These are phyloP conservation scores for Drosophila neutralis DNA, from an alignment of 2,888 invertebrate genomes.

Conservation along the genomic window DNA sequence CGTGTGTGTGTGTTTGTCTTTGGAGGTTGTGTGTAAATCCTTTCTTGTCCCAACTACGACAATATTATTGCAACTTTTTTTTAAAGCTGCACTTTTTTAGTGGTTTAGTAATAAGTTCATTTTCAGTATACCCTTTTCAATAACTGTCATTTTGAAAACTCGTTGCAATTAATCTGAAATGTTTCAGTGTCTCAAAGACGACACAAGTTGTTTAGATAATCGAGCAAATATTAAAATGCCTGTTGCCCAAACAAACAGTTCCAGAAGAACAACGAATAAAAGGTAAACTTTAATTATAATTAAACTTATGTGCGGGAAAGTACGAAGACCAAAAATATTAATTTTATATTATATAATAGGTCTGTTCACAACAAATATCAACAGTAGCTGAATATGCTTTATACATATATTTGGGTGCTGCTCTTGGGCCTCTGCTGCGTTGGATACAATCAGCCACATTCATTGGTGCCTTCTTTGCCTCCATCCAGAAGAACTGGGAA, in stretches of 20 bases:
- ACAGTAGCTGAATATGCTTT: constrained; percentile 16
- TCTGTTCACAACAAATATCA: background rate
- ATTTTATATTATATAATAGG: too few species aligned
- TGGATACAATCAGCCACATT: background rate
- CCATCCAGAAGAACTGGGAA: background rate
- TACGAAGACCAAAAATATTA: background rate
- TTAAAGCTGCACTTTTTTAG: constrained; percentile 10
- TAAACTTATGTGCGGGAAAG: background rate
- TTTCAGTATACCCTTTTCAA: background rate
- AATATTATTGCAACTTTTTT: constrained; percentile 42
- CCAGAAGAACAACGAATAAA: background rate
- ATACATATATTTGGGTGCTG: constrained; percentile 8
- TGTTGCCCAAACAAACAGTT: constrained; percentile 49
- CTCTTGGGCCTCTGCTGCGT: constrained; percentile 15
- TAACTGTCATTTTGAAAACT: constrained; percentile 14
- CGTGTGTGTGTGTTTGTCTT: constrained; percentile 3
- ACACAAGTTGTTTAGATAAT: constrained; percentile 1
- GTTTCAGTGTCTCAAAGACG: background rate
- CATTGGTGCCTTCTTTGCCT: background rate
- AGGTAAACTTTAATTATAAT: background rate
- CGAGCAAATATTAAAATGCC: constrained; percentile 26
- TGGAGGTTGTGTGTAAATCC: constrained; percentile 16
- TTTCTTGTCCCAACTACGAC: constrained; percentile 16
- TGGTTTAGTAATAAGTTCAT: background rate
- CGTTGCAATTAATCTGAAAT: background rate